Percentiles rank a stretch among this genome's conserved stretches.
Evolutionary conservation across 2,797 vertebrate species (phyloP).

Genomic region (Cynopterus sphinx): DNA sequence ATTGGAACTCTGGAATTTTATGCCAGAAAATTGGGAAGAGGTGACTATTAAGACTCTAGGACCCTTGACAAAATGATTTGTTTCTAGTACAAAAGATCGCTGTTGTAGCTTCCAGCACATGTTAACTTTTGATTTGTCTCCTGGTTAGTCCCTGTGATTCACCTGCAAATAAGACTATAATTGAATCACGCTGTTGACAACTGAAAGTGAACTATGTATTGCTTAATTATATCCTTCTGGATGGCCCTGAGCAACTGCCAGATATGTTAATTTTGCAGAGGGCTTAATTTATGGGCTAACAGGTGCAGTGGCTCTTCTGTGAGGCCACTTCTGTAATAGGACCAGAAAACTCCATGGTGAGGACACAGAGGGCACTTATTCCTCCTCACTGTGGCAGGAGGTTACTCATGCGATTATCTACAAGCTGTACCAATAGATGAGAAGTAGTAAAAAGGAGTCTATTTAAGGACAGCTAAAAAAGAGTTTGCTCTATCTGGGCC

Average conservation of each 20-base stretch:
- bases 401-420: not conserved
- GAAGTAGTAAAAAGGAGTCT: slow-evolving; percentile 25
- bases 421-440: not conserved
- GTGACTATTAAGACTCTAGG: not conserved
- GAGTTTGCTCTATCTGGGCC: not conserved
- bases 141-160: slow-evolving; percentile 6
- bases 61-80: slow-evolving; percentile 25
- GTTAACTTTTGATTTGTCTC: slow-evolving; percentile 37
- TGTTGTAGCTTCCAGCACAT: not conserved
- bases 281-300: slow-evolving; percentile 34
- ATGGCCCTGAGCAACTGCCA: not conserved
- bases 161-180: slow-evolving; percentile 41
- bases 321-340: not conserved
- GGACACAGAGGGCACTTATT: slow-evolving; percentile 15
- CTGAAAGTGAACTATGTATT: slow-evolving; percentile 6
- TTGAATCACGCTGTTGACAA: slow-evolving; percentile 41
- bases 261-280: not conserved
- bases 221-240: slow-evolving; percentile 38
- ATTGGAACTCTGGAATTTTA: not conserved
- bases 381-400: not conserved
- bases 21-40: not conserved
- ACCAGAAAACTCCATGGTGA: not conserved
- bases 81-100: slow-evolving; percentile 47
- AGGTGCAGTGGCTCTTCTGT: not conserved
- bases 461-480: slow-evolving; percentile 17